These are phyloP conservation scores for Lytechinus pictus DNA, from an alignment of 35 echinoderm and acorn worm species.

Conservation along the genomic window DNA sequence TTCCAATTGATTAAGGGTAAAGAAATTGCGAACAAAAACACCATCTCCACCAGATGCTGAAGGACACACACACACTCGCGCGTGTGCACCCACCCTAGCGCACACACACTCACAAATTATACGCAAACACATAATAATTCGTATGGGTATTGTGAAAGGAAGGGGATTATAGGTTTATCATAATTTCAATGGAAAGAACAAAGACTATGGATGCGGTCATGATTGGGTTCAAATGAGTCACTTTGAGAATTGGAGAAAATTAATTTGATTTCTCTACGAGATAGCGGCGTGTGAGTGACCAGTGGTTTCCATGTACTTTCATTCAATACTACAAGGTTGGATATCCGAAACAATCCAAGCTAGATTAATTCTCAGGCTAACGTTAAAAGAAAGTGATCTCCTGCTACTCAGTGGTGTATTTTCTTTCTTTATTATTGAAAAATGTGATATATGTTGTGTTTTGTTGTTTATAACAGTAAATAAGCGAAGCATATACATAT, in stretches of 20 bases:
- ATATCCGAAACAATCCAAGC: no score
- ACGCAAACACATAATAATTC: neutral
- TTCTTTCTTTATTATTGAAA: no score
- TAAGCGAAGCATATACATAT: no score
- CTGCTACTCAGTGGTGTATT: no score
- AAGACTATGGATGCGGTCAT: neutral
- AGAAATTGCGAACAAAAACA: neutral
- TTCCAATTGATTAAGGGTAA: neutral
- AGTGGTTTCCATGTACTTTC: neutral
- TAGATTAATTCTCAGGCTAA: no score
- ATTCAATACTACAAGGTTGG: neutral
- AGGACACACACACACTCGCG: neutral
- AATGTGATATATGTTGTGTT: no score
- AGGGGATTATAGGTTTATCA: neutral
- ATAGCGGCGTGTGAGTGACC: neutral
- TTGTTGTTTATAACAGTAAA: no score
- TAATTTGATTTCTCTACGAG: conserved; percentile 37
- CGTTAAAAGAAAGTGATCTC: no score
- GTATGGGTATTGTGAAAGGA: neutral
- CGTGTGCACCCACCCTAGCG: no score
- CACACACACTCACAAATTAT: neutral
- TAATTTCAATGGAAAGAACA: neutral
- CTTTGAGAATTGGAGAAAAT: conserved; percentile 17
- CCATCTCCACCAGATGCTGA: neutral
- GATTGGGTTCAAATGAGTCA: conserved; percentile 30